These are phyloP conservation scores for Sitta carolinensis DNA, from an alignment of 2,797 vertebrate species.

Conservation along the genomic window DNA sequence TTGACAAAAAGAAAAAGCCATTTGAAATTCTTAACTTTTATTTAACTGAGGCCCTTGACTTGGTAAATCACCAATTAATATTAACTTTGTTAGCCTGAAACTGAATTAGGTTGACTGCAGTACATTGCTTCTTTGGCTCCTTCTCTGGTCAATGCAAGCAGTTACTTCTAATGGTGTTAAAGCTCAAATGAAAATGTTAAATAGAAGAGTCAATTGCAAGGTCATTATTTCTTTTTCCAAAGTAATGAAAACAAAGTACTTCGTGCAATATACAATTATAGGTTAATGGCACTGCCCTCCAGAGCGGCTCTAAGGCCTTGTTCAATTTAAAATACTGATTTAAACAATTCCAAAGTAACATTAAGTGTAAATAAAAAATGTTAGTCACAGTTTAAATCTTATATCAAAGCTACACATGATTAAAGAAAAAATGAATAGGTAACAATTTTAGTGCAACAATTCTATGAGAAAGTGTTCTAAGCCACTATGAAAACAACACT, in stretches of 20 bases:
- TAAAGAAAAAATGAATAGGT: slow-evolving; percentile 16
- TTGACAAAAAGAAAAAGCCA: background rate
- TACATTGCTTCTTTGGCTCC: slow-evolving; percentile 39
- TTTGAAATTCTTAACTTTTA: slow-evolving; percentile 37
- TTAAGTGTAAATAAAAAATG: slow-evolving; percentile 59
- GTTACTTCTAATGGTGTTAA: slow-evolving; percentile 64
- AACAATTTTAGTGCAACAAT: slow-evolving; percentile 20
- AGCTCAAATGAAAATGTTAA: slow-evolving; percentile 71
- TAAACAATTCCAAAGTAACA: slow-evolving; percentile 65
- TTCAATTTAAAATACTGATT: slow-evolving; percentile 68
- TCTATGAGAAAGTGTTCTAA: background rate
- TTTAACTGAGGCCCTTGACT: slow-evolving; percentile 55
- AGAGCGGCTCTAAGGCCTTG: slow-evolving; percentile 59
- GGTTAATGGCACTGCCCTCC: slow-evolving; percentile 66
- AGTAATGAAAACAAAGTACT: slow-evolving; percentile 74
- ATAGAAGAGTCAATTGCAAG: slow-evolving; percentile 72
- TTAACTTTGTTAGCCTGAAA: slow-evolving; percentile 63
- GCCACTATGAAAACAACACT: background rate
- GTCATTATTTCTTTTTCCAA: slow-evolving; percentile 66
- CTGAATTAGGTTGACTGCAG: slow-evolving; percentile 60
- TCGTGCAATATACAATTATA: slow-evolving; percentile 67
- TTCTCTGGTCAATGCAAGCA: slow-evolving; percentile 53
- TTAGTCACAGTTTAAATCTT: slow-evolving; percentile 59
- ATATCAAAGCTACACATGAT: background rate
- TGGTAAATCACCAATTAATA: slow-evolving; percentile 64